phyloP scores from a whole-genome alignment of 1,140 invertebrate genomes.

The Bombus confusus region DNA sequence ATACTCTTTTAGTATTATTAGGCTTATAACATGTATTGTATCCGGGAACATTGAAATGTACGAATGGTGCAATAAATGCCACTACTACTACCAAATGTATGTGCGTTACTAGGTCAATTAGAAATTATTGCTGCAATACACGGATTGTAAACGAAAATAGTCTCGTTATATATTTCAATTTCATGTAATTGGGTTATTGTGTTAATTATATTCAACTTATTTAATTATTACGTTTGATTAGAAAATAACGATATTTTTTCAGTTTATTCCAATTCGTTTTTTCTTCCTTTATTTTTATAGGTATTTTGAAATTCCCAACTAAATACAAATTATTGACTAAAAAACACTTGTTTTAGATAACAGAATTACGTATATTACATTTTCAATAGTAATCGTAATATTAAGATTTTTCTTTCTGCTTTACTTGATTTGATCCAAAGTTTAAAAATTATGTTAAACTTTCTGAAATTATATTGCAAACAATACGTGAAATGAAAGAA shows the following conservation, averaged over 20 bases:
- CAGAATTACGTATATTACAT: no score
- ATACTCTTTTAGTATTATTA: no score
- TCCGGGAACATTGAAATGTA: no score
- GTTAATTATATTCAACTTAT: neutral
- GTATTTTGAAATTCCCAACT: neutral
- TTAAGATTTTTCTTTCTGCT: no score
- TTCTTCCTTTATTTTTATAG: neutral
- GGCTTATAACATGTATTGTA: no score
- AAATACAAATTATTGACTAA: neutral
- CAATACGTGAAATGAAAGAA: neutral
- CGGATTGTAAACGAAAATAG: neutral
- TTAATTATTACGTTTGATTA: neutral
- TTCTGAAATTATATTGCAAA: neutral
- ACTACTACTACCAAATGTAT: neutral
- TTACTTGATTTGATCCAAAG: no score
- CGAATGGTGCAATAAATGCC: no score
- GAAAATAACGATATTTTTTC: neutral
- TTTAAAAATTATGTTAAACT: no score
- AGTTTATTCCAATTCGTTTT: neutral
- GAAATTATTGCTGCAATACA: conserved; percentile 5
- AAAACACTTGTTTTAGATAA: no score
- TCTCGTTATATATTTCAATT: no score
- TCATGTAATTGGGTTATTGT: no score
- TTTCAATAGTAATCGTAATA: no score
- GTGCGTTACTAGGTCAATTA: conserved; percentile 9